phyloP scores from a whole-genome alignment of 2,888 invertebrate genomes.

The Archips xylosteana region DNA sequence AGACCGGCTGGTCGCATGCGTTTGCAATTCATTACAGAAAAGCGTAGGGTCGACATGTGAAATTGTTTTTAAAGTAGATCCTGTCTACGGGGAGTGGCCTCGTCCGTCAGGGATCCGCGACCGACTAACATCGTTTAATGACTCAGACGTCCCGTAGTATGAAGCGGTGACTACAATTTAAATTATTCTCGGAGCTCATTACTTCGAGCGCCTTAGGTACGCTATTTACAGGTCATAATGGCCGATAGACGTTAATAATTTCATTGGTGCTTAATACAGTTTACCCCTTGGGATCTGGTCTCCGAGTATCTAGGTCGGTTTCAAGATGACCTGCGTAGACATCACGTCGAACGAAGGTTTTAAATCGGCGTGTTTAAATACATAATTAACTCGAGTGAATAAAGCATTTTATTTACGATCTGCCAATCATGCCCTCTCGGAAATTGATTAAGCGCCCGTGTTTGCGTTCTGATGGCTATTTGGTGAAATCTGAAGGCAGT shows the following conservation, averaged over 20 bases:
- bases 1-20: slow-evolving; percentile 60
- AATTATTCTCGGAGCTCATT: slow-evolving; percentile 54
- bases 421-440: slow-evolving; percentile 50
- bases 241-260: slow-evolving; percentile 52
- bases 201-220: slow-evolving; percentile 45
- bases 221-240: slow-evolving; percentile 58
- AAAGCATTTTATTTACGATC: slow-evolving; percentile 64
- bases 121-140: slow-evolving; percentile 69
- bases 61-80: slow-evolving; percentile 78
- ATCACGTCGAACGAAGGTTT: slow-evolving; percentile 56
- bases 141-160: slow-evolving; percentile 45
- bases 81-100: slow-evolving; percentile 70
- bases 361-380: slow-evolving; percentile 50
- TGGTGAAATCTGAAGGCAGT: slow-evolving; percentile 34
- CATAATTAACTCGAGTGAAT: slow-evolving; percentile 60
- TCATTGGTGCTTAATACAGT: slow-evolving; percentile 35
- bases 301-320: slow-evolving; percentile 65
- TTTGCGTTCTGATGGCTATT: slow-evolving; percentile 16
- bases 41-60: slow-evolving; percentile 67
- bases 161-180: slow-evolving; percentile 40
- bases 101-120: slow-evolving; percentile 64
- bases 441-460: slow-evolving; percentile 45
- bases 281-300: slow-evolving; percentile 53
- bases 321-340: slow-evolving; percentile 55
- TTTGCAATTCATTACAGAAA: slow-evolving; percentile 75